Conservation (phyloP, 2,113 vertebrate species). For the Oncorhynchus clarkii region DNA sequence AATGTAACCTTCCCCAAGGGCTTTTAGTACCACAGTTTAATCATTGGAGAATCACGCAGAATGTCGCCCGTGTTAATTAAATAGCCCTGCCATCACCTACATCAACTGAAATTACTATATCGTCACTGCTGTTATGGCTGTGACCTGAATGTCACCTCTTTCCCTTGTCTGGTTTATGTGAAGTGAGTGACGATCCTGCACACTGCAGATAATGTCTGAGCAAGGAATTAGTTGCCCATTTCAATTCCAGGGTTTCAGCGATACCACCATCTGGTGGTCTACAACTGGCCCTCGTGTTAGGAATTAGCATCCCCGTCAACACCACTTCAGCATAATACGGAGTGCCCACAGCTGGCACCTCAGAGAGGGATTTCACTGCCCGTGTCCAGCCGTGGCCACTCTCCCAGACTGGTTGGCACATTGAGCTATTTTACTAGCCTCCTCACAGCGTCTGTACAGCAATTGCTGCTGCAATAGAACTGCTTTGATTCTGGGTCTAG, state of each 20-base stretch:
- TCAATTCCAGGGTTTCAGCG: slow-evolving; percentile 14
- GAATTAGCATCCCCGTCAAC: slow-evolving; percentile 23
- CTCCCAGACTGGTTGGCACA: slow-evolving; percentile 21
- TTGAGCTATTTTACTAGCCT: slow-evolving; percentile 27
- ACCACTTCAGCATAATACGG: neutral
- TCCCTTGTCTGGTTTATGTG: neutral
- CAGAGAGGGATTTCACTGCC: slow-evolving; percentile 21
- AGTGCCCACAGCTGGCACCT: slow-evolving; percentile 23
- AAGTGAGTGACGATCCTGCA: neutral
- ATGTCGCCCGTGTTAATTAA: slow-evolving; percentile 18
- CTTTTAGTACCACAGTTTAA: slow-evolving; percentile 15
- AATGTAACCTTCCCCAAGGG: slow-evolving; percentile 17
- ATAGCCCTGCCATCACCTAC: slow-evolving; percentile 1
- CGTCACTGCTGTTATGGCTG: slow-evolving; percentile 1
- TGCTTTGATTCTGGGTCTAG: slow-evolving; percentile 33
- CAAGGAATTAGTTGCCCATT: slow-evolving; percentile 9
- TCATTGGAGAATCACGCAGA: slow-evolving; percentile 17
- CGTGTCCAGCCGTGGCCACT: slow-evolving; percentile 21
- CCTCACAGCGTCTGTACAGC: slow-evolving; percentile 16
- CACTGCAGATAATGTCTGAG: slow-evolving; percentile 17
- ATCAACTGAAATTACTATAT: slow-evolving; percentile 8
- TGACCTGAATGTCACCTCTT: neutral
- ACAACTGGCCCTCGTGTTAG: slow-evolving; percentile 15
- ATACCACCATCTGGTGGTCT: slow-evolving; percentile 30
- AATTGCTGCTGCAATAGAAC: slow-evolving; percentile 25